These are phyloP conservation scores for Psittacus erithacus DNA, from an alignment of 2,113 vertebrate genomes.

Conservation along the genomic window DNA sequence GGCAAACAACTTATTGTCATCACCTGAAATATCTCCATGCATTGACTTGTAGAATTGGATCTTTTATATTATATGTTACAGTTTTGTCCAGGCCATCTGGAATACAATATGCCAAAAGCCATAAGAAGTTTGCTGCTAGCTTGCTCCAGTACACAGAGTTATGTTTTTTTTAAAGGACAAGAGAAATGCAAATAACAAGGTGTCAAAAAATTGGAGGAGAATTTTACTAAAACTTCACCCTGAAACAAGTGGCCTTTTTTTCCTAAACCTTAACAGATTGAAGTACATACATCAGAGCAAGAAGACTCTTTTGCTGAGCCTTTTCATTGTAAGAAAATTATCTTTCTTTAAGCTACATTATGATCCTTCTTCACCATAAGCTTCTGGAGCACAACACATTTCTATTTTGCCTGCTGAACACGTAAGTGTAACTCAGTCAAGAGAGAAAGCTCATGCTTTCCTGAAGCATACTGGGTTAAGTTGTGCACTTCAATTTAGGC, in stretches of 20 bases:
- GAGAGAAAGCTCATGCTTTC: not conserved
- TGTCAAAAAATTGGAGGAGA: slow-evolving; percentile 27
- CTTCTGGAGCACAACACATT: not conserved
- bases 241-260: not conserved
- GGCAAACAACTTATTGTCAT: slow-evolving; percentile 22
- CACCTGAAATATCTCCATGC: slow-evolving; percentile 31
- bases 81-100: slow-evolving; percentile 49
- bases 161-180: not conserved
- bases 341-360: not conserved
- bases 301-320: not conserved
- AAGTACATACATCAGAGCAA: not conserved
- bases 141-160: not conserved
- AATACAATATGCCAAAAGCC: slow-evolving; percentile 38
- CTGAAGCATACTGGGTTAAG: fast-evolving
- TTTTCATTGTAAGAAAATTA: not conserved
- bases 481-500: not conserved
- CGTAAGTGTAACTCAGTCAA: not conserved
- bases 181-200: slow-evolving; percentile 21
- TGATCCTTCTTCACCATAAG: not conserved
- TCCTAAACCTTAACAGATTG: not conserved
- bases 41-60: not conserved
- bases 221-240: slow-evolving; percentile 6
- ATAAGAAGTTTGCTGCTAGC: not conserved
- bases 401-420: not conserved
- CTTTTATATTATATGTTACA: slow-evolving; percentile 1